These are phyloP conservation scores for Epistrophella euchroma DNA, from an alignment of 2,888 invertebrate genomes.

Conservation along the genomic window DNA sequence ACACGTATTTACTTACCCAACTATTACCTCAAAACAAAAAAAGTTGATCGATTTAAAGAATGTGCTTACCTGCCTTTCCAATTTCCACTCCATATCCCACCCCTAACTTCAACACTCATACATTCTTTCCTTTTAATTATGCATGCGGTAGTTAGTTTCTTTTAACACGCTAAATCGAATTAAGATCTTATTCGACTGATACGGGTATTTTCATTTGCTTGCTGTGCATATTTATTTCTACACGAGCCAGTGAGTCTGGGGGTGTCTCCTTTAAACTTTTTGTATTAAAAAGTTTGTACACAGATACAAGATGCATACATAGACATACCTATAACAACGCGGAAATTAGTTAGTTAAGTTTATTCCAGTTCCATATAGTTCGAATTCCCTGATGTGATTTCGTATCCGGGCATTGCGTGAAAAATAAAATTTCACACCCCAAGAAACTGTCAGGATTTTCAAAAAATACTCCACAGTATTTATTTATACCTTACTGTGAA, in stretches of 20 bases:
- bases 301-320: neutral
- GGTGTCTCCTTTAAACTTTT: neutral
- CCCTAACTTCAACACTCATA: neutral
- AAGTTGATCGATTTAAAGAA: neutral
- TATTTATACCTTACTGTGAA: neutral
- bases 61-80: neutral
- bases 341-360: constrained; percentile 57
- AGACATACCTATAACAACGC: neutral
- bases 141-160: constrained; percentile 15
- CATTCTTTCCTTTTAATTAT: constrained; percentile 42
- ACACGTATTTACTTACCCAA: neutral
- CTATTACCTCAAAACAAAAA: neutral
- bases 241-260: neutral
- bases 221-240: neutral
- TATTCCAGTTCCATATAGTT: neutral
- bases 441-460: neutral
- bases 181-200: constrained; percentile 52
- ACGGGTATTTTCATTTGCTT: neutral
- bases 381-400: neutral
- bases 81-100: neutral
- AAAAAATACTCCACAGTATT: constrained; percentile 24
- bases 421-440: neutral
- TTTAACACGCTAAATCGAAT: constrained; percentile 64
- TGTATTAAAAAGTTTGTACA: neutral
- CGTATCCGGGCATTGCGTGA: neutral